A percentile compares a stretch with the other conserved stretches of the same genome.
These are phyloP conservation scores for Macrotis lagotis DNA, from an alignment of 2,113 vertebrate species.

Conservation along the genomic window DNA sequence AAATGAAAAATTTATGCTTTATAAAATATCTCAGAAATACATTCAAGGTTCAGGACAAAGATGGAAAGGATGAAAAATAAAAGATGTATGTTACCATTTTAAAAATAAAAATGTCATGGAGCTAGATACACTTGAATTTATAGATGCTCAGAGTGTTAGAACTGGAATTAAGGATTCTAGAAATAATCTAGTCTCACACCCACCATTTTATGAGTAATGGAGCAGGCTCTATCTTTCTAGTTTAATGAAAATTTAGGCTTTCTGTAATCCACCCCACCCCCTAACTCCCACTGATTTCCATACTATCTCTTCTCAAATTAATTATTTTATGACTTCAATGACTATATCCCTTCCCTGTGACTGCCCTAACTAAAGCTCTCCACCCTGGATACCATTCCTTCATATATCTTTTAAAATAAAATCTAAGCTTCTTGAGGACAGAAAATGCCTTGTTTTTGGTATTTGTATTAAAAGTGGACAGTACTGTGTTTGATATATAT, in stretches of 20 bases:
- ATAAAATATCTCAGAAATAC: neutral
- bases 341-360: neutral
- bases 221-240: neutral
- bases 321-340: neutral
- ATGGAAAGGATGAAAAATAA: neutral
- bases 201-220: neutral
- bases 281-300: neutral
- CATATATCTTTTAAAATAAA: neutral
- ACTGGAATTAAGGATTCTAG: neutral
- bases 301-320: neutral
- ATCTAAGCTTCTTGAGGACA: neutral
- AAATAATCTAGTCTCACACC: neutral
- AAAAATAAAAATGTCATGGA: neutral
- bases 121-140: neutral
- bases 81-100: rapidly evolving
- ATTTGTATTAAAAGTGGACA: neutral
- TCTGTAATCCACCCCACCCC: neutral
- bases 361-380: neutral
- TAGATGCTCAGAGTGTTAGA: neutral
- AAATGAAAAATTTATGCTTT: neutral
- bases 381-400: neutral
- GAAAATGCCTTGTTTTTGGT: neutral
- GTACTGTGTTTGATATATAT: neutral
- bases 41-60: rapidly evolving
- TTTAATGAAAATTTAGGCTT: neutral